These are phyloP conservation scores for Aleiodes sp. DNA, from an alignment of 1,140 invertebrate genomes.

Conservation along the genomic window DNA sequence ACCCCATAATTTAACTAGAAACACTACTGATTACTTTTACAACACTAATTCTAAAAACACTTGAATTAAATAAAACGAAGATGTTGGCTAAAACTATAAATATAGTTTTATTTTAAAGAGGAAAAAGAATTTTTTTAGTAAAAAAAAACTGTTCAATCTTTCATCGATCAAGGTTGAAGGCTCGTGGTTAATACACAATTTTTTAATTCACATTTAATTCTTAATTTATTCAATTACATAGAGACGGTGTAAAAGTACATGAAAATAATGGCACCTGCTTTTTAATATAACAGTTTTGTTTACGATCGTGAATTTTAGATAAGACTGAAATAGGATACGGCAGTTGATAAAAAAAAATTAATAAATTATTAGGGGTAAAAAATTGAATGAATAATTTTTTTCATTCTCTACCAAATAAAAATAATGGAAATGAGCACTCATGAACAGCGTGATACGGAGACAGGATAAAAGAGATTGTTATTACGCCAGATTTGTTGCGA, in stretches of 20 bases:
- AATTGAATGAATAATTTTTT: no score
- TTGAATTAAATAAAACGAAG: no score
- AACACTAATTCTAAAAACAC: not conserved
- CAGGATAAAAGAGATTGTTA: conserved; percentile 41
- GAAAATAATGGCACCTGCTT: not conserved
- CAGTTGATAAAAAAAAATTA: conserved; percentile 35
- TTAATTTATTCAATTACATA: not conserved
- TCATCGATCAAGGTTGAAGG: no score
- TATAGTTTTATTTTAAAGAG: no score
- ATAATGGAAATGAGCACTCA: not conserved
- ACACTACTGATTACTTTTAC: not conserved
- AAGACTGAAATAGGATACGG: conserved; percentile 31
- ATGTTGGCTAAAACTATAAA: no score
- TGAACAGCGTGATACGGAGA: conserved; percentile 25
- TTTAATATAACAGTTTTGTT: conserved; percentile 21
- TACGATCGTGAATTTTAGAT: conserved; percentile 16
- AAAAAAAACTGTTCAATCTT: not conserved
- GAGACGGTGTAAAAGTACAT: not conserved
- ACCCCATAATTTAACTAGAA: not conserved
- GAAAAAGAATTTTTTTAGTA: no score
- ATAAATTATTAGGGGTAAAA: no score
- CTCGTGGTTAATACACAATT: no score
- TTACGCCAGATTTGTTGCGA: conserved; percentile 25
- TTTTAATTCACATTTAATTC: not conserved
- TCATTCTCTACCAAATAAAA: no score